Base-by-base conservation (phyloP, 2,113 vertebrate species). In the Xenopus borealis region DNA sequence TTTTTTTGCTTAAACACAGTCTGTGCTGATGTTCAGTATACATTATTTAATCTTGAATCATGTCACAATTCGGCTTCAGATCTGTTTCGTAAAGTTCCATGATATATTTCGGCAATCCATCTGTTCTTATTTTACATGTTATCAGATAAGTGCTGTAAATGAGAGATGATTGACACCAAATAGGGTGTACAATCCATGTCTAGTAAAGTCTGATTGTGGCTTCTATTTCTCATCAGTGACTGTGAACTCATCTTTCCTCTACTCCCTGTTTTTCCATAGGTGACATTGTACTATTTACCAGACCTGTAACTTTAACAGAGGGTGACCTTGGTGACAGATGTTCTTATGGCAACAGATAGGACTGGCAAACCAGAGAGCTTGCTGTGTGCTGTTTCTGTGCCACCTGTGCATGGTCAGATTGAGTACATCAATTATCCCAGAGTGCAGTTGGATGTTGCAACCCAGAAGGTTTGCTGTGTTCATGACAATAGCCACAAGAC, bases 321-420 rank as follows among this genome's bases (percentile, higher is more conserved):
- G 96, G 96, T 95, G 81, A 92, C 95, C 89, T 93, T 99, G 86
- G 96, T 83, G 86, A 96, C 97, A 80, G 92, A 98, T 92, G 82
- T 94, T 90, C 94, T 95, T 86, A 86, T 91, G 92, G 96, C 94
- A 83, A 91, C 91, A 80, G 97, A 98, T 93, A 89, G 88, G 27
- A 88, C 88, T 75, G 92, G 91, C 78, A 90, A 89, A 83, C 92
- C 95, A 40, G 92, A 93, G 87, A 93, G 95, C 88, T 92, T 98
- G 88, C 82, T 96, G 83, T 98, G 92, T 71, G 83, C 88, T 0
- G 86, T 98, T 86, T 89, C 90, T 2, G 77, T 86, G 79, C 91
- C 89, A 82, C 97, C 97, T 79, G 89, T 85, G 69, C 93, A 89
- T 80, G 96, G 95, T 89, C 93, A 94, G 81, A 84, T 95, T 83